These are phyloP conservation scores for Dasyurus viverrinus DNA, from an alignment of 2,113 vertebrate genomes.

Conservation along the genomic window DNA sequence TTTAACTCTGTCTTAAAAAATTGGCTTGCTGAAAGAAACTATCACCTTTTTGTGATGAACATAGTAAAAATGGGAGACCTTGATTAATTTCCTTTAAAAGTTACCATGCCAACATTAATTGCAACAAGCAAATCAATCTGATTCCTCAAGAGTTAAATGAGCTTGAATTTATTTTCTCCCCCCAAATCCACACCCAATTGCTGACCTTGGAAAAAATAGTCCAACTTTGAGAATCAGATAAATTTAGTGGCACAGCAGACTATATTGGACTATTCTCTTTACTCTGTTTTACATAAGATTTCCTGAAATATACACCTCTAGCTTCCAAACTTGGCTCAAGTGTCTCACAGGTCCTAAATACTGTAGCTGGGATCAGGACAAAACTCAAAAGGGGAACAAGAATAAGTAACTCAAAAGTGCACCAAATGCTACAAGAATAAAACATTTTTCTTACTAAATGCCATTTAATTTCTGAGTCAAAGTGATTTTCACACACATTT, in stretches of 20 bases:
- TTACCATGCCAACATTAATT: neutral
- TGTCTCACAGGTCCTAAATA: neutral
- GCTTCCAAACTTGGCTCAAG: neutral
- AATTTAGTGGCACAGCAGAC: neutral
- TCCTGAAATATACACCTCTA: neutral
- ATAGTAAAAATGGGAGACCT: neutral
- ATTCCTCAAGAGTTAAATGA: neutral
- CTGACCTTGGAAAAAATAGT: neutral
- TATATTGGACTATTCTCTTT: neutral
- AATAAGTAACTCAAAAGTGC: neutral
- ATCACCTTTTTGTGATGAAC: conserved; percentile 31
- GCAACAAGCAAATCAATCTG: neutral
- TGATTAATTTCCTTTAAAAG: neutral
- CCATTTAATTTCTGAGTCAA: neutral
- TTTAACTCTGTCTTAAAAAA: neutral
- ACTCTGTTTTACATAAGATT: neutral
- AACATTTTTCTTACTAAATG: neutral
- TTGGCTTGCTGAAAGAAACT: neutral
- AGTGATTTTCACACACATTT: neutral
- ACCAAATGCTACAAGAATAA: neutral
- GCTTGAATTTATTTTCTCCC: neutral
- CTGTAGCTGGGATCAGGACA: neutral
- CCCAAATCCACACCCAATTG: neutral
- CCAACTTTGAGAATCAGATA: neutral
- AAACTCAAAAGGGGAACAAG: neutral